These are phyloP conservation scores for Chloroceryle amazona DNA, from an alignment of 2,797 vertebrate species.

Conservation along the genomic window DNA sequence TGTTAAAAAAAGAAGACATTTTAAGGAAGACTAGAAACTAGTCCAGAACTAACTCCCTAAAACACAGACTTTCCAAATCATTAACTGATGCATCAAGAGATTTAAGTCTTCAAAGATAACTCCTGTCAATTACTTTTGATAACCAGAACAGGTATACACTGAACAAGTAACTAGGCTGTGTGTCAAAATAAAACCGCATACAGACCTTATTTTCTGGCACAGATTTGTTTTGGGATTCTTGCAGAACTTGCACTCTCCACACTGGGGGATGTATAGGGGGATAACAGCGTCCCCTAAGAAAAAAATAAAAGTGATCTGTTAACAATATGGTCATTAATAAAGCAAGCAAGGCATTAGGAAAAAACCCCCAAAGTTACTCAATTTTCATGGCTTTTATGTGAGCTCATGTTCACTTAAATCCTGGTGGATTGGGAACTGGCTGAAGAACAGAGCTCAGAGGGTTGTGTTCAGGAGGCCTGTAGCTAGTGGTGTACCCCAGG, in stretches of 20 bases:
- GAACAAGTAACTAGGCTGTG: not conserved
- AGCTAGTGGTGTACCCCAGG: too few relatives aligned
- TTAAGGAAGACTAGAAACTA: not conserved
- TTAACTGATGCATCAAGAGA: not conserved
- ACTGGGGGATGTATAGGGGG: constrained; percentile 94
- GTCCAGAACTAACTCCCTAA: not conserved
- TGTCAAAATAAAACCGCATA: not conserved
- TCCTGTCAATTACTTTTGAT: not conserved
- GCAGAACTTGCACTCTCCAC: constrained; percentile 97
- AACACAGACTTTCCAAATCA: not conserved
- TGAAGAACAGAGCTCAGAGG: not conserved
- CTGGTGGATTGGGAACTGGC: not conserved
- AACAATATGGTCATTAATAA: not conserved
- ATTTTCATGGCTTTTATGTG: not conserved
- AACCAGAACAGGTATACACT: not conserved
- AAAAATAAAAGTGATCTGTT: not conserved
- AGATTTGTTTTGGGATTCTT: constrained; percentile 97
- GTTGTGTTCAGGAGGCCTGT: too few relatives aligned
- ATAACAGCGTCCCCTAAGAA: constrained; percentile 91
- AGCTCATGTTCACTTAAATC: not conserved
- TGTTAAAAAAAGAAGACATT: not conserved
- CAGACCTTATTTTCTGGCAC: constrained; percentile 97
- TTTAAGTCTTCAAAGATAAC: not conserved
- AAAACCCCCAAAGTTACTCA: not conserved
- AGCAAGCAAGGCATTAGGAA: not conserved